A percentile compares a stretch with the other conserved stretches of the same genome.
These are phyloP conservation scores for Tricholaema leucomelas DNA, from an alignment of 2,113 vertebrate species.

Conservation along the genomic window DNA sequence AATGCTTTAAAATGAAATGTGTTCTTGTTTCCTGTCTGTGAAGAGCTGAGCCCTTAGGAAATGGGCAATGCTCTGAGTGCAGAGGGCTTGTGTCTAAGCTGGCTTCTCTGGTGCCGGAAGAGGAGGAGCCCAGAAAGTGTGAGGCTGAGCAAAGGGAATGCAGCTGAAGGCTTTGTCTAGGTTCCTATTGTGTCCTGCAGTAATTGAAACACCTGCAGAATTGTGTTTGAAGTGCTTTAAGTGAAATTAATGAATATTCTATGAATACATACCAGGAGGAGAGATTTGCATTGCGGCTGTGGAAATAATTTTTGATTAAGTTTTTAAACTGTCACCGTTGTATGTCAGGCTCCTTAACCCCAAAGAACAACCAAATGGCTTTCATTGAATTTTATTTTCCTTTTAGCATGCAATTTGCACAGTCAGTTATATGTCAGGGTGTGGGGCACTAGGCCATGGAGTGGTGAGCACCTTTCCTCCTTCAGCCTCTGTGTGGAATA, in stretches of 20 bases:
- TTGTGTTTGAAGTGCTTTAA: background rate
- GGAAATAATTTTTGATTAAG: background rate
- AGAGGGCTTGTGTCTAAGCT: background rate
- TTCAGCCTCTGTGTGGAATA: background rate
- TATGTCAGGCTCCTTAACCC: background rate
- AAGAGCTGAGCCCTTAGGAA: constrained; percentile 2
- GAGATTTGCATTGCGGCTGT: background rate
- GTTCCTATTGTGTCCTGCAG: background rate
- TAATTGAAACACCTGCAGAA: background rate
- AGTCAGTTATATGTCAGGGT: background rate
- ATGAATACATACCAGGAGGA: constrained; percentile 1
- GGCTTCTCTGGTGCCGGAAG: background rate
- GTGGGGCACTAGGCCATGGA: background rate
- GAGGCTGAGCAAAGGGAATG: background rate
- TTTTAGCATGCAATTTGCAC: background rate
- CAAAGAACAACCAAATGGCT: background rate
- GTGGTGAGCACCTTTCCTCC: fast-evolving
- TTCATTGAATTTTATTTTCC: background rate
- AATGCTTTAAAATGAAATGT: background rate
- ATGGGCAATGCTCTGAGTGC: background rate
- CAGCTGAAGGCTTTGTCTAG: background rate
- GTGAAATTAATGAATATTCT: background rate
- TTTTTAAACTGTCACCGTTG: background rate
- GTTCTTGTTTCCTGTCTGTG: background rate
- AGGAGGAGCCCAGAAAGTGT: background rate